Base-by-base conservation (phyloP, 1,140 invertebrate species). In the Liolophura sinensis region DNA sequence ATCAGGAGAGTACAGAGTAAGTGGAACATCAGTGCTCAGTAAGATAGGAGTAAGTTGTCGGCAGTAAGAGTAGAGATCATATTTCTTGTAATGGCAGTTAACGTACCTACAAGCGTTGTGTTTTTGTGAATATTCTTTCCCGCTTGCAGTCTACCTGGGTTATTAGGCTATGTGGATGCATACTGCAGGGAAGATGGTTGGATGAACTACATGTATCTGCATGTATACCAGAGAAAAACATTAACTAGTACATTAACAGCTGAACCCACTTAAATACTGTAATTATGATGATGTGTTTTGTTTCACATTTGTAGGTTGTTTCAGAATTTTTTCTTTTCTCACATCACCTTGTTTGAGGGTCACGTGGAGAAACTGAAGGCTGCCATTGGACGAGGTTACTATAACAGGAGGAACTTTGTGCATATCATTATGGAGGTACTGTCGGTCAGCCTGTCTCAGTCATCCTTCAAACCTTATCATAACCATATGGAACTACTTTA, bases 331-430 rank as follows among this genome's bases (percentile, higher is more conserved):
- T 88, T 93, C 65, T 89, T 94, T 79, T 91, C 94, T 64, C 92
- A 94, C 73, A 91, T 92, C 52, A 88, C 91, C 0, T 83, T 95
- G 25, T 80, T 96, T 18, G 93, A 95, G 82, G 88, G 90, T 4
- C 88, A 93, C 77, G 79, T 95, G 40, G 90, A 92, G 75, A 88
- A 91, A 59, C 82, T 95, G 47, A 87, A 90, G 14, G 84, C 89
- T 25, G 68, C 67, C 18, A 68, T 83, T 11, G 80, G 82, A 59
- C 73, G 65, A 50, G 79, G 70, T 86, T 88, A 55, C 87, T 89
- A 3, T 85, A 91, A 73, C 76, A 82, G 25, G 87, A 88, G n/a
- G 87, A 88, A 62, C 75, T 87, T 48, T 85, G 85, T 90, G 6
- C 87, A 87, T 1, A 83, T 86, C 49, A 87, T 90, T 78, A 85